Base-by-base conservation (phyloP, 2,113 vertebrate genomes). In the Felis catus region DNA sequence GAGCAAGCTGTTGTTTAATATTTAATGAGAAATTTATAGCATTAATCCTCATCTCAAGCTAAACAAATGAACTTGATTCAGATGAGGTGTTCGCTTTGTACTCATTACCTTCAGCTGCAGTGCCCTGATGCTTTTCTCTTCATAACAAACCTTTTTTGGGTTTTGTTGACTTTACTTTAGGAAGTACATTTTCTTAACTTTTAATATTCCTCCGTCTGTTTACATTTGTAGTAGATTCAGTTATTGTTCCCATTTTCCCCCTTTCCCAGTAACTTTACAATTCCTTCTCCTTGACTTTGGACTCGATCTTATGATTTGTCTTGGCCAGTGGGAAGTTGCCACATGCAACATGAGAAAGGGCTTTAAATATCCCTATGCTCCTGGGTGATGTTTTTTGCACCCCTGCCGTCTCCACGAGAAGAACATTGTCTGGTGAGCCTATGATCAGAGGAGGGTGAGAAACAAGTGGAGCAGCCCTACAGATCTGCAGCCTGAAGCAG, bases 1-100 rank as follows among this genome's bases (percentile, higher is more conserved):
- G 97, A 87, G 39, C 89, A 36, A 29, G 2, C 36, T 92, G 31
- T 94, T 76, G 73, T 96, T 80, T 86, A 58, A 96, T 95, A 94
- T 80, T 74, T 96, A 95, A 45, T 58, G 85, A 81, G 94, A 97
- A 96, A 85, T 19, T 92, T 66, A 85, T 13, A 90, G 51, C 65
- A 90, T 65, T 58, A 78, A 90, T 68, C 18, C 79, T 92, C 18
- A 90, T 87, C 74, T 39, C 0, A 0, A 13, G 0, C 19, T 81
- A 95, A 95, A 27, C 78, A 89, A 73, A 48, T 85, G 71, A 97
- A 63, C 53, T 89, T 55, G 58, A 41, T 82, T 84, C 33, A 58
- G 61, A 94, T 3, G 85, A 31, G 15, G 71, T 3, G 2, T 91
- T 91, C 0, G 0, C 1, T 87, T 95, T 94, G 39, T 1, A 45